Evolutionary conservation across 2,113 vertebrate genomes (phyloP), one percentile per base, ranked within the genome.

Genomic region (Notechis scutatus): DNA sequence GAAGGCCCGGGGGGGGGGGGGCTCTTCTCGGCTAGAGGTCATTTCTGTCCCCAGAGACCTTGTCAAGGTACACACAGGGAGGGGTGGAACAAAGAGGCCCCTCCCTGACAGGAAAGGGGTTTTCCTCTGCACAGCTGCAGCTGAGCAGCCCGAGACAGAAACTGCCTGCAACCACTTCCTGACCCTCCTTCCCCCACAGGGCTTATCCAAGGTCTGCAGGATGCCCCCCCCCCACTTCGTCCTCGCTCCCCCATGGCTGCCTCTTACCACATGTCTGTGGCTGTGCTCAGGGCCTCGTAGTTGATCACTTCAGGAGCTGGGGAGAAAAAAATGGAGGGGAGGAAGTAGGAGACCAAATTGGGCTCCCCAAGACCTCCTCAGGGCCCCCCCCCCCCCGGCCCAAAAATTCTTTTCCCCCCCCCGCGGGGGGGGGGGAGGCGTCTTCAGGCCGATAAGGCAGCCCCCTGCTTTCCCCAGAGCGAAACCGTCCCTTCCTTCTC

Each of bases 231-330:
- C 45, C 45, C 4, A 0, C 42, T 5, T 5, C 45, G 4, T 45
- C 45, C 45, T 45, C 5, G 45, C 45, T 5, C 45, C 45, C 0
- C 26, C 0, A 0, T 6, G n/a, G 7, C 74, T 20, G 34, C 23
- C 7, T 18, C 56, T 98, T 95, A 98, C 98, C 97, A 98, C 98
- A 98, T 98, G 92, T 98, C 98, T 1, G 97, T 96, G 0, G 97
- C 96, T 0, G 96, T 94, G 88, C 95, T 96, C 90, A 98, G 96
- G 0, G 98, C 96, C 42, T 98, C 97, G 0, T 94, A 93, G 93
- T 97, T 97, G 93, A 98, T 98, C 93, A 97, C 97, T 95, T 98
- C 98, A 0, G 97, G 98, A 81, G 97, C 97, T 98, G 85, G 23
- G 50, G 93, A 11, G 24, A 3, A 1, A 50, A 81, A 50, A 88